Percentiles rank a stretch among this genome's conserved stretches.
Evolutionary conservation across 2,888 invertebrate genomes (phyloP).

Genomic region (Dusona sp.): DNA sequence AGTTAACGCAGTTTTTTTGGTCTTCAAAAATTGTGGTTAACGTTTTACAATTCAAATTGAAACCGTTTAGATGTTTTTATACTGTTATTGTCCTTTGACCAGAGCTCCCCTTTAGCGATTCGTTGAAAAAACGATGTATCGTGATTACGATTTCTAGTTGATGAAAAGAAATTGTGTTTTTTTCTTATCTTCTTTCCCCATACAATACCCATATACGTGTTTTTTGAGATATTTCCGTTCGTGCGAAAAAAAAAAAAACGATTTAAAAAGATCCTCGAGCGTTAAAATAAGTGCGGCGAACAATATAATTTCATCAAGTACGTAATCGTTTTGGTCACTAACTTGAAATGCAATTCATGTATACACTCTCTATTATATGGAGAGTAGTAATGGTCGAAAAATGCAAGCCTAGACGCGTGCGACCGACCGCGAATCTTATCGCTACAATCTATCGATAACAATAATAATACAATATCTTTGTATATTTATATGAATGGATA

Average conservation of each 20-base stretch:
- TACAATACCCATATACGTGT: neutral
- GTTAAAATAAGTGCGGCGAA: neutral
- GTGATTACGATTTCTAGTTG: too few species aligned
- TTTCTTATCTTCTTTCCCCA: too few species aligned
- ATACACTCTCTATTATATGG: neutral
- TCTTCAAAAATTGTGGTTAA: neutral
- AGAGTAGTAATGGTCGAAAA: conserved; percentile 35
- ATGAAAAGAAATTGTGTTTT: neutral
- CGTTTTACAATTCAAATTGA: neutral
- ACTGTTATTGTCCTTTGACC: neutral
- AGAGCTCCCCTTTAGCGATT: neutral
- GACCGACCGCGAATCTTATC: neutral
- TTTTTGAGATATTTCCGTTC: neutral
- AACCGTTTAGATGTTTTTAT: neutral
- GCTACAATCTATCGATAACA: conserved; percentile 40
- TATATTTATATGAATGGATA: conserved; percentile 25
- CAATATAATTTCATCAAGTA: neutral
- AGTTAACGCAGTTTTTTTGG: neutral
- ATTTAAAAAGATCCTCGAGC: neutral
- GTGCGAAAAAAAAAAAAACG: neutral
- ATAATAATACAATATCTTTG: conserved; percentile 59
- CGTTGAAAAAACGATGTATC: neutral
- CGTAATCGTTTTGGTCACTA: conserved; percentile 15
- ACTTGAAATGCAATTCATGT: neutral
- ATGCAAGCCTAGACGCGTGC: neutral